Conservation (phyloP, 2,797 vertebrate species). For the Hafferia zeledoni region DNA sequence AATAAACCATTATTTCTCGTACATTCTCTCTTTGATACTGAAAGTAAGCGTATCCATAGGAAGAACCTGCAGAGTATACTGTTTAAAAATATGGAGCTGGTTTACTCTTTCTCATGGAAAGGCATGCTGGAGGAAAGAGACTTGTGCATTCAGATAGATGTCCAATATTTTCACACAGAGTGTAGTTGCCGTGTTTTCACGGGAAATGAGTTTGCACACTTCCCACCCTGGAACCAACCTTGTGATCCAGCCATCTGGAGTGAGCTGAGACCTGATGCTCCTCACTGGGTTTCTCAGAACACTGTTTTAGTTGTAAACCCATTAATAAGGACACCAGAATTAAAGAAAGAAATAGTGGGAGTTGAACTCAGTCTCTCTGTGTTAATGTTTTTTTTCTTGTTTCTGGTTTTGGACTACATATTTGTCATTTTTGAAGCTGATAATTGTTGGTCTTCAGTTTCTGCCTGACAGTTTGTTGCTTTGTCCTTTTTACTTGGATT, state of each 20-base stretch:
- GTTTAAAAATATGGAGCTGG: background rate
- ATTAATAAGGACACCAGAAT: background rate
- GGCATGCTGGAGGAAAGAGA: background rate
- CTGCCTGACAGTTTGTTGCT: background rate
- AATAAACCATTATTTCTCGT: background rate
- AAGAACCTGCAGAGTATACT: background rate
- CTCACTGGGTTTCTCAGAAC: background rate
- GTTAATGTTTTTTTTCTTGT: background rate
- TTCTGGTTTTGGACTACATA: background rate
- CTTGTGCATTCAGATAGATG: background rate
- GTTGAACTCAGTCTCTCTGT: background rate
- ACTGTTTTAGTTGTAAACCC: background rate
- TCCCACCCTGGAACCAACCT: background rate
- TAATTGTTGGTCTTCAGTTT: background rate
- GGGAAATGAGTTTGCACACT: background rate
- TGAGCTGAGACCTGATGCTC: background rate
- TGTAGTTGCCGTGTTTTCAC: background rate
- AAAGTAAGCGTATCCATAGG: background rate
- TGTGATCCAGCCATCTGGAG: background rate
- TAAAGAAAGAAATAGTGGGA: background rate
- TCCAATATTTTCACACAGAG: background rate
- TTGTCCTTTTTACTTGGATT: background rate
- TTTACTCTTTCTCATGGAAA: background rate
- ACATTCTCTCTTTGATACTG: background rate
- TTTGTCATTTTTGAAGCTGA: background rate